Evolutionary conservation across 2,797 vertebrate genomes (phyloP).

Genomic region (Gorsachius magnificus): DNA sequence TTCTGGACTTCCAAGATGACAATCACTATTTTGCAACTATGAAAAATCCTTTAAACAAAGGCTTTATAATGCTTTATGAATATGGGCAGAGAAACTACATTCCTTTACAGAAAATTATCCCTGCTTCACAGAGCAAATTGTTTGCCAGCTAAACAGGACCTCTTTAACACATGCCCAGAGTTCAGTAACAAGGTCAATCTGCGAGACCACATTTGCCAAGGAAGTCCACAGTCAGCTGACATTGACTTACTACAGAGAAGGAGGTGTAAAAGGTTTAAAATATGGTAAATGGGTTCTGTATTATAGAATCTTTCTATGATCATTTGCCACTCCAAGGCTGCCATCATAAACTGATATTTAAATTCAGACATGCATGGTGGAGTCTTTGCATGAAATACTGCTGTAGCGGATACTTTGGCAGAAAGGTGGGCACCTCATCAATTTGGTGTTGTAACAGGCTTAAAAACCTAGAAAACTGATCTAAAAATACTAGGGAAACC

Average conservation of each 20-base stretch:
- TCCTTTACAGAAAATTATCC: not conserved
- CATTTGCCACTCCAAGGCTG: not conserved
- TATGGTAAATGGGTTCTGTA: not conserved
- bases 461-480: not conserved
- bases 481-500: not conserved
- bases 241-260: not conserved
- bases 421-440: not conserved
- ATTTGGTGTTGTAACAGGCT: not conserved
- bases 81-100: not conserved
- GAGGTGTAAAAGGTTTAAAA: not conserved
- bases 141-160: not conserved
- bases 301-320: not conserved
- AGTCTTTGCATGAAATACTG: not conserved
- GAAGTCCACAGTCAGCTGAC: not conserved
- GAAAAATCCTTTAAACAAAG: not conserved
- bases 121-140: not conserved
- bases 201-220: not conserved
- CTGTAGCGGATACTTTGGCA: not conserved
- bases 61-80: not conserved
- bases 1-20: not conserved
- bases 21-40: not conserved
- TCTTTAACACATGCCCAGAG: not conserved
- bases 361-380: not conserved
- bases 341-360: not conserved
- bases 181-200: not conserved